phyloP scores from a whole-genome alignment of 2,113 vertebrate genomes.

The Chloropsis hardwickii region DNA sequence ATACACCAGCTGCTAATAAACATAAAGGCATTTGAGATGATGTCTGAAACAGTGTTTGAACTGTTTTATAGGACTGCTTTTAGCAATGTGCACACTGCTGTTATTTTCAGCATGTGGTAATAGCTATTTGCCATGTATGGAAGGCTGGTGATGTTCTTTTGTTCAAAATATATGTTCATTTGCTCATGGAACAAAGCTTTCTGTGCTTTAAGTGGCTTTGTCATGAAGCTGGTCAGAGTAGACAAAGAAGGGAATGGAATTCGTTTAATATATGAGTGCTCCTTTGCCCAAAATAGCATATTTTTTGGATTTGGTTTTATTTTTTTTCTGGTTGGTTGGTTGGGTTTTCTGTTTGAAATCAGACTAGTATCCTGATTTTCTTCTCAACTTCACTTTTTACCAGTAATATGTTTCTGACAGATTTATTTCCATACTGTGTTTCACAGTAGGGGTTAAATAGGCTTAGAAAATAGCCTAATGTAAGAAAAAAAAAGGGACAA shows the following conservation, averaged over 20 bases:
- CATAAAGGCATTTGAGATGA: neutral
- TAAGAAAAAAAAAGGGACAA: neutral
- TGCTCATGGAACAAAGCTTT: neutral
- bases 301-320: neutral
- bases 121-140: neutral
- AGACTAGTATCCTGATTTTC: neutral
- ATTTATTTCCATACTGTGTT: neutral
- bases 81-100: neutral
- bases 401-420: neutral
- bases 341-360: neutral
- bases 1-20: neutral
- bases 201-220: neutral
- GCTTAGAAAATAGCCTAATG: neutral
- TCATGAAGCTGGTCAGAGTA: neutral
- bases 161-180: neutral
- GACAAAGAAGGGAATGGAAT: neutral
- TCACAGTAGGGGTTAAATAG: neutral
- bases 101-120: neutral
- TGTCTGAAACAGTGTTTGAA: neutral
- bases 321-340: neutral
- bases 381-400: neutral
- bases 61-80: neutral
- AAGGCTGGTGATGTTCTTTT: neutral
- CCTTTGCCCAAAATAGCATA: accelerated
- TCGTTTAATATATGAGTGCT: neutral